Base-by-base conservation (phyloP, 2,797 vertebrate species). In the Botia kubotai region DNA sequence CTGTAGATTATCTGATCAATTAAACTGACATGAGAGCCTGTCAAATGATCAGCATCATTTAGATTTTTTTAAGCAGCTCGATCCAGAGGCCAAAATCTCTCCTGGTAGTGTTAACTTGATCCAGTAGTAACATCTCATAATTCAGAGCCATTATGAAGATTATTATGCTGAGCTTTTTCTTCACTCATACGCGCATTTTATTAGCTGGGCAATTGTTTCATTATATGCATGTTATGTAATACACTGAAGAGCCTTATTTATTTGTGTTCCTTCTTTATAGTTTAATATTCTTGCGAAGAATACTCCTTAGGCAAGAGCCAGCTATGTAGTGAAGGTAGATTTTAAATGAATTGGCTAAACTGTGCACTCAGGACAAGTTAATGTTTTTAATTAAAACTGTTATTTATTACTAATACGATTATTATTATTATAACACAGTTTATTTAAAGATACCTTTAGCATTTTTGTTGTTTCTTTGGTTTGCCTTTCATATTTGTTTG, bases 111-210 rank as follows among this genome's bases (percentile, higher is more conserved):
- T 36, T 53, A 48, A 2, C 14, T 13, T 75, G 33, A 55, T 48
- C 66, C 67, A 68, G 11, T 75, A 39, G n/a, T 70, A 76, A 69
- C 55, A 71, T 55, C 17, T 29, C 69, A 43, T 36, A 75, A 62
- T 14, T 43, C 57, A 69, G 36, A 46, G 12, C 16, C 13, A 3
- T 53, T 72, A 65, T 71, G 19, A 55, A 72, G 29, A 72, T 55
- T 3, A 33, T 72, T 58, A 55, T 75, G 21, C n/a, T 26, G 11
- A 21, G 48, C 46, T 48, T 70, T 50, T 11, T 50, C n/a, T 46
- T 78, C 21, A 60, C 19, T 5, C 48, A 19, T 29, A 68, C 46
- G 29, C 66, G 66, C 52, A 11, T 39, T 53, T 36, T 39, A 46
- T 19, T 71, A 16, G 14, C 70, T 76, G 29, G 29, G 60, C n/a